phyloP scores from a whole-genome alignment of 1,140 invertebrate species.

The Xylocopa sonorina region DNA sequence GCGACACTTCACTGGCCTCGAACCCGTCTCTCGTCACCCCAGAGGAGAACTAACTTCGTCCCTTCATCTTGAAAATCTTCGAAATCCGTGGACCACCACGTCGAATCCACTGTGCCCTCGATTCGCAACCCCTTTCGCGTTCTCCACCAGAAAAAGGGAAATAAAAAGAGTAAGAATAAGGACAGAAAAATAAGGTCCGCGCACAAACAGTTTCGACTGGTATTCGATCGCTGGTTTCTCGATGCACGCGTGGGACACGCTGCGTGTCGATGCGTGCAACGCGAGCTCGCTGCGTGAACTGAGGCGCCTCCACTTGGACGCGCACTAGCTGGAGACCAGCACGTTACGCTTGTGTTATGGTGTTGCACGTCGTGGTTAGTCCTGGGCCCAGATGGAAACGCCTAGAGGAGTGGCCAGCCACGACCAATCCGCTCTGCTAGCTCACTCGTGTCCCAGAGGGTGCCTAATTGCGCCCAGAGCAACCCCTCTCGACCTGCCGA shows the following conservation, averaged over 20 bases:
- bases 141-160: no score
- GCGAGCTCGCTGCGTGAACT: slow-evolving; percentile 75
- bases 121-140: not conserved
- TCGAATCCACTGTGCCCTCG: not conserved
- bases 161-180: no score
- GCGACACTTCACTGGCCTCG: slow-evolving; percentile 49
- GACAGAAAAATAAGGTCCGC: no score
- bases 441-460: slow-evolving; percentile 53
- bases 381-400: slow-evolving; percentile 63
- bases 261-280: slow-evolving; percentile 70
- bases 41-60: slow-evolving; percentile 14
- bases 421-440: slow-evolving; percentile 71
- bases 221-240: not conserved
- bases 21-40: not conserved
- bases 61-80: slow-evolving; percentile 9
- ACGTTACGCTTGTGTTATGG: slow-evolving; percentile 64
- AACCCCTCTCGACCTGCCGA: slow-evolving; percentile 60
- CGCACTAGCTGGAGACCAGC: slow-evolving; percentile 52
- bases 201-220: no score
- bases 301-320: slow-evolving; percentile 55
- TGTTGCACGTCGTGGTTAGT: slow-evolving; percentile 56
- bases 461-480: slow-evolving; percentile 61
- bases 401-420: slow-evolving; percentile 77
- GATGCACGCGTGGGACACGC: not conserved
- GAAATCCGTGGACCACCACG: not conserved